phyloP scores from a whole-genome alignment of 2,888 invertebrate genomes.

The Alentia gelatinosa region DNA sequence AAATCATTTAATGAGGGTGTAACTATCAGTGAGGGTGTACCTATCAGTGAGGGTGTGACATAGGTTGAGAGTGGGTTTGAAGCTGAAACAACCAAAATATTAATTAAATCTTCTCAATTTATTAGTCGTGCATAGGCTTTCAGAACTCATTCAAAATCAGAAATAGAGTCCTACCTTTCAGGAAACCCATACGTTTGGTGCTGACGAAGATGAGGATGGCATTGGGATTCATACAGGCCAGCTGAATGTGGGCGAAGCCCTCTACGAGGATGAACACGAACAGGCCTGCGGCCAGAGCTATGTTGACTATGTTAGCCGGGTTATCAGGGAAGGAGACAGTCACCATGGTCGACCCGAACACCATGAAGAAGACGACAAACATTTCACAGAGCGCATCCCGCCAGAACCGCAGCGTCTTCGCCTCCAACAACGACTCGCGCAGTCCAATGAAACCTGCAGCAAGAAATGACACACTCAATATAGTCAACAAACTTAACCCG shows the following conservation, averaged over 20 bases:
- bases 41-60: too few species aligned
- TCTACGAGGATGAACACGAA: background rate
- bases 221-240: background rate
- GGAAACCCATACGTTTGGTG: background rate
- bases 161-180: background rate
- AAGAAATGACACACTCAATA: too few species aligned
- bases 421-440: too few species aligned
- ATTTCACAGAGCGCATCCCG: background rate
- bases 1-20: too few species aligned
- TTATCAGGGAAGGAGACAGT: background rate
- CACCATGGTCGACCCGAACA: background rate
- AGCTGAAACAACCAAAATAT: too few species aligned
- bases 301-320: background rate
- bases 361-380: background rate
- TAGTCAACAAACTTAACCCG: too few species aligned
- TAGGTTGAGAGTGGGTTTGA: too few species aligned
- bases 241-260: constrained; percentile 31
- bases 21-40: too few species aligned
- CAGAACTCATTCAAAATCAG: too few species aligned
- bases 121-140: too few species aligned
- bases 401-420: background rate
- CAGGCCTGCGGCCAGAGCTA: background rate
- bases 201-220: background rate
- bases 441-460: too few species aligned
- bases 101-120: too few species aligned